Base-by-base conservation (phyloP, 2,113 vertebrate genomes). In the Thinocorus orbignyianus region DNA sequence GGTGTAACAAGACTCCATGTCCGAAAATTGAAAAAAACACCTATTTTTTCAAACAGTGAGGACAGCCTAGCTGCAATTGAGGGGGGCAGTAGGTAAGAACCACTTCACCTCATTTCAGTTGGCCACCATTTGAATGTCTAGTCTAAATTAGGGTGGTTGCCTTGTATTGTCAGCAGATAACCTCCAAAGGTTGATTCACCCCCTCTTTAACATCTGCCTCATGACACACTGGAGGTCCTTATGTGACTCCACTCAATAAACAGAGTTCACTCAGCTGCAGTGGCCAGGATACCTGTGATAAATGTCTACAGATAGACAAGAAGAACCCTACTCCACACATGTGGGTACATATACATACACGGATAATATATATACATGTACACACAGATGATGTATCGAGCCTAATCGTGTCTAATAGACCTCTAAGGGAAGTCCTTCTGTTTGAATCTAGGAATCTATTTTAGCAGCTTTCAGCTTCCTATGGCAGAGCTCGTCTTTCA, bases 281-380 rank as follows among this genome's bases (percentile, higher is more conserved):
- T 23, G 19, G 44, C 49, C 39, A n/a, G 61, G 25, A 19, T 23
- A 60, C 17, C 6, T 74, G 7, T 60, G 35, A 70, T 41, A 54
- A 79, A 80, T 10, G 39, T 28, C 49, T 51, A 70, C 18, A 73
- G 35, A 11, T 35, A 69, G 26, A 62, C 54, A 49, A 83, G 39
- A 49, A 26, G 1, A 66, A 70, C 48, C 33, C 30, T 42, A 8
- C 9, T 65, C 10, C 13, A 4, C 15, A 2, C 17, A 0, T 10
- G 2, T 44, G 19, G 39, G 20, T 61, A 5, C 13, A 17, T 30
- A 61, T 26, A 35, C 16, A 13, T 23, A 39, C 9, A 7, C 4
- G 30, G 9, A 23, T 39, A 14, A 55, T 35, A 14, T 26, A 23
- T 31, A 37, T 25, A 55, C 14, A 13, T 26, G 16, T 23, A 25